These are phyloP conservation scores for Chloropsis hardwickii DNA, from an alignment of 2,113 vertebrate genomes.

Conservation along the genomic window DNA sequence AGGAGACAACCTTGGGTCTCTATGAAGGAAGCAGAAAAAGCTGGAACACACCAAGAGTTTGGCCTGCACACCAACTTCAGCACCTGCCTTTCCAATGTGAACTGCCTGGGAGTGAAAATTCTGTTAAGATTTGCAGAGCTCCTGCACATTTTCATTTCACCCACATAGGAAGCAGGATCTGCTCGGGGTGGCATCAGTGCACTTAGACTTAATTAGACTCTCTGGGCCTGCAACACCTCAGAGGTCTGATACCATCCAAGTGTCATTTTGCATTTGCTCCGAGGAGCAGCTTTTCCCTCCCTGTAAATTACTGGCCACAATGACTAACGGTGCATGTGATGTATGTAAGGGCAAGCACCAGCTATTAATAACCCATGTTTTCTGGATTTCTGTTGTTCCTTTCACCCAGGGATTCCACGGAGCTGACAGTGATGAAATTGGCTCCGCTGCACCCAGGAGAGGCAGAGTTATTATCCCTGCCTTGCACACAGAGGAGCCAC, in stretches of 20 bases:
- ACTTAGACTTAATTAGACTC: neutral
- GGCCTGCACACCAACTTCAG: neutral
- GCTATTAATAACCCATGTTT: conserved; percentile 52
- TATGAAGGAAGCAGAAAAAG: neutral
- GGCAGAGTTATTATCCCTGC: conserved; percentile 4
- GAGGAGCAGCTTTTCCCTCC: neutral
- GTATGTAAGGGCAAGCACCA: conserved; percentile 23
- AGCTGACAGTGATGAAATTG: conserved; percentile 34
- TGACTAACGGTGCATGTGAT: conserved; percentile 25
- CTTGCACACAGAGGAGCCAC: neutral
- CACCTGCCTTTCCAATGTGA: neutral
- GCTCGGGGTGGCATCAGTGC: neutral
- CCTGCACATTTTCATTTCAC: neutral
- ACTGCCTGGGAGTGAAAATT: neutral
- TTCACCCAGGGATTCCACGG: conserved; percentile 38
- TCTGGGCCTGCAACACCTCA: neutral
- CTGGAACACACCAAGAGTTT: neutral
- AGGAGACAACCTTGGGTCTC: neutral
- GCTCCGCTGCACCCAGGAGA: neutral
- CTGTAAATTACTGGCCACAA: conserved; percentile 33
- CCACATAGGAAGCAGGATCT: neutral
- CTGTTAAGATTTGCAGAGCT: neutral
- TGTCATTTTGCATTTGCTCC: neutral
- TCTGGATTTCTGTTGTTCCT: conserved; percentile 14
- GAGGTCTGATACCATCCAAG: neutral